Conservation (phyloP, 2,797 vertebrate genomes). For the Melanotaenia maccullochi region DNA sequence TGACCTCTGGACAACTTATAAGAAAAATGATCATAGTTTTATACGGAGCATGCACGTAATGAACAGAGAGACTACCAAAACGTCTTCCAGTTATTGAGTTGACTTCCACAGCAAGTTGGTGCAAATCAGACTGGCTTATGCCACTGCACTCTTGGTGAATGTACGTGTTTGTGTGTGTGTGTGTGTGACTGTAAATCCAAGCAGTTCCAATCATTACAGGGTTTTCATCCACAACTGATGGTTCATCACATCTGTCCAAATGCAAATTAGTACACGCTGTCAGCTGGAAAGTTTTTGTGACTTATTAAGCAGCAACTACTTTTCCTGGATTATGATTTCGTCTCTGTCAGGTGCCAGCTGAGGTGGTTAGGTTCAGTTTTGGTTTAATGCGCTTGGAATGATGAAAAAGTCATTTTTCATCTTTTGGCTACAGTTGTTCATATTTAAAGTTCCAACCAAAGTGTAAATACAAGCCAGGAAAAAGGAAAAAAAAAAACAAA, state of each 20-base stretch:
- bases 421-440: background rate
- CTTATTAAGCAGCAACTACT: background rate
- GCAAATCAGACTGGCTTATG: slow-evolving; percentile 6
- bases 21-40: no score
- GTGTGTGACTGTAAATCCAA: slow-evolving; percentile 26
- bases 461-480: slow-evolving; percentile 9
- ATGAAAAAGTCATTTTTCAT: background rate
- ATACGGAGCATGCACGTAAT: background rate
- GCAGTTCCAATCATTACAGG: slow-evolving; percentile 13
- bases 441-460: slow-evolving; percentile 17
- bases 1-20: background rate
- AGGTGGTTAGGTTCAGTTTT: background rate
- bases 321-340: background rate
- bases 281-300: slow-evolving; percentile 10
- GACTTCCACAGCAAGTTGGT: slow-evolving; percentile 15
- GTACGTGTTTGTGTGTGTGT: no score
- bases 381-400: background rate
- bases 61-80: background rate
- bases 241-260: slow-evolving; percentile 19
- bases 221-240: slow-evolving; percentile 17
- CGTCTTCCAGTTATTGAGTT: slow-evolving; percentile 10
- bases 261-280: slow-evolving; percentile 20
- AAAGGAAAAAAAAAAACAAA: background rate
- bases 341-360: background rate
- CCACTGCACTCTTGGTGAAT: background rate